Conservation (phyloP, 2,888 invertebrate species). For the Philereme transversata region DNA sequence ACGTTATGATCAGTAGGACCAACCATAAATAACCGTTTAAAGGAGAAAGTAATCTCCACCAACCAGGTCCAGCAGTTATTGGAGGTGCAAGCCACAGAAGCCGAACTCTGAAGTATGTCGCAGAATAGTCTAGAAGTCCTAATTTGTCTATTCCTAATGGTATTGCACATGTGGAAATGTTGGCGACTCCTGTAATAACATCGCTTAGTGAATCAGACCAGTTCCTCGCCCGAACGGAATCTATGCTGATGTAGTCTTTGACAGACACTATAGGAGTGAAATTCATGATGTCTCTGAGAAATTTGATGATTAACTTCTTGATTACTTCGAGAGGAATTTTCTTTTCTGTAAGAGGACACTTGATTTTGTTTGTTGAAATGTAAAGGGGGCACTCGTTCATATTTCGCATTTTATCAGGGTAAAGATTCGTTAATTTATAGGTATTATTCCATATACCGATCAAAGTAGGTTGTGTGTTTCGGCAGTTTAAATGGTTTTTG, state of each 20-base stretch:
- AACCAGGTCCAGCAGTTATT: slow-evolving; percentile 52
- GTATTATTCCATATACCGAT: slow-evolving; percentile 51
- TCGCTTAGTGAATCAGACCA: slow-evolving; percentile 69
- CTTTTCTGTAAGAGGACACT: slow-evolving; percentile 54
- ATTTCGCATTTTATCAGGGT: slow-evolving; percentile 62
- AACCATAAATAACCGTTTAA: slow-evolving; percentile 67
- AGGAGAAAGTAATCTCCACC: slow-evolving; percentile 65
- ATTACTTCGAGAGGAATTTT: slow-evolving; percentile 62
- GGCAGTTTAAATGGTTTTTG: slow-evolving; percentile 57
- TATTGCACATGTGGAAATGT: slow-evolving; percentile 66
- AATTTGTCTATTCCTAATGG: slow-evolving; percentile 59
- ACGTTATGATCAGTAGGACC: slow-evolving; percentile 52
- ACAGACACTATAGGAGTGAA: slow-evolving; percentile 61
- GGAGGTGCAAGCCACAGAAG: slow-evolving; percentile 69
- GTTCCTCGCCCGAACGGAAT: slow-evolving; percentile 61
- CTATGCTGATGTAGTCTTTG: slow-evolving; percentile 63
- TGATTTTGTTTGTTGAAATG: slow-evolving; percentile 66
- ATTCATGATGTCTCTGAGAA: slow-evolving; percentile 62
- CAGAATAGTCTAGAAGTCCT: slow-evolving; percentile 59
- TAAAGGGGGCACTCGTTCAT: slow-evolving; percentile 67
- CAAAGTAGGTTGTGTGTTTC: slow-evolving; percentile 54
- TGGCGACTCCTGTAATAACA: slow-evolving; percentile 58
- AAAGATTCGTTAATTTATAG: slow-evolving; percentile 42
- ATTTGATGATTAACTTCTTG: slow-evolving; percentile 55
- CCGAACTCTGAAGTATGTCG: slow-evolving; percentile 63